Evolutionary conservation across 2,888 invertebrate species (phyloP), one percentile per base, ranked within the genome.

Genomic region (Antheraea yamamai): DNA sequence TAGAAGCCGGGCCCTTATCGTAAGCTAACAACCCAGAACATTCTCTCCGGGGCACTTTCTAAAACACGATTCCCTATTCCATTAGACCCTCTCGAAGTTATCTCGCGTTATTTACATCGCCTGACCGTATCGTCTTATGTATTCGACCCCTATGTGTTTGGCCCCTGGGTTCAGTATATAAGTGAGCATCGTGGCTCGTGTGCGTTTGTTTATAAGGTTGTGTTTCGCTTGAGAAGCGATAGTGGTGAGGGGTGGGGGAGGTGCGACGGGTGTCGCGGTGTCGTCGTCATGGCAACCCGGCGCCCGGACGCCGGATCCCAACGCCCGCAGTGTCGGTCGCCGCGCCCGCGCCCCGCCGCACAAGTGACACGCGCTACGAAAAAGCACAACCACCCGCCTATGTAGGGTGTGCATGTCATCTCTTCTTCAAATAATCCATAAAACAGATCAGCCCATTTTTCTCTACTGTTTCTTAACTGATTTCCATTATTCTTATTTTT

Each of bases 251-350:
- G 78, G 78, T 77, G 81, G 76, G 79, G 80, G 80, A 81, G 86
- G 85, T 84, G 84, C 81, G 84, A 87, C 83, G 88, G 91, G 93
- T 91, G 92, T 92, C 92, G 89, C 92, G 94, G 94, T 92, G 95
- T 93, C 92, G 96, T 96, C 89, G 95, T 91, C 93, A 95, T 95
- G 95, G 95, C 91, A 91, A 95, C 96, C 92, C 93, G 92, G 92
- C 95, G 90, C 94, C 95, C 95, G 95, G 95, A 89, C 95, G 95
- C 95, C 95, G 95, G 95, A 95, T 95, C 95, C 94, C 94, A 91
- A 94, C 94, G 93, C 94, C 95, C 95, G 95, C 94, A 93, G 95
- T 95, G 95, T 95, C 94, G 91, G 92, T 87, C 91, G 93, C 94
- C 94, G 92, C 95, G 91, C 94, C 88, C 90, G 84, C 90, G 91